These are phyloP conservation scores for Heptranchias perlo DNA, from an alignment of 2,113 vertebrate species.

Conservation along the genomic window DNA sequence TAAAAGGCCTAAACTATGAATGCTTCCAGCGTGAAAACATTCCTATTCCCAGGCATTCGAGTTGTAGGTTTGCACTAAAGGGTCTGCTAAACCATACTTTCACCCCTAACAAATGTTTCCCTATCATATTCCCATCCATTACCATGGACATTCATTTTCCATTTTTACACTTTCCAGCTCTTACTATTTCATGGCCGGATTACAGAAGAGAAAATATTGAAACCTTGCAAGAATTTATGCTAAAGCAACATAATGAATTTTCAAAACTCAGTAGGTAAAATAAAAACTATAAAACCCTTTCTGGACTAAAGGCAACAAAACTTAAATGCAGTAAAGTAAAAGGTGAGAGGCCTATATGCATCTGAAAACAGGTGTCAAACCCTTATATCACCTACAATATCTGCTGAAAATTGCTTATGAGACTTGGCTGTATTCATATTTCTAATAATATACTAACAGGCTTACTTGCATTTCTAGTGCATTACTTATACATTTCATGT, in stretches of 20 bases:
- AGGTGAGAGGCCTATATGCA: not conserved
- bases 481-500: not conserved
- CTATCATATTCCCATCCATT: not conserved
- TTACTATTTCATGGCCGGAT: not conserved
- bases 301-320: not conserved
- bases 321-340: not conserved
- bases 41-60: not conserved
- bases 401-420: too few species aligned
- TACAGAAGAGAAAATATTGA: not conserved
- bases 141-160: not conserved
- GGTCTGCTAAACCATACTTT: not conserved
- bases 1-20: not conserved
- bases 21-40: not conserved
- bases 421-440: not conserved
- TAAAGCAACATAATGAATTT: not conserved
- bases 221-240: not conserved
- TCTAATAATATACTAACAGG: not conserved
- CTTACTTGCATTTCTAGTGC: not conserved
- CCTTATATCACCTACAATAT: not conserved
- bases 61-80: not conserved
- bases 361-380: not conserved
- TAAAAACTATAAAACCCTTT: not conserved
- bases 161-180: not conserved
- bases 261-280: not conserved
- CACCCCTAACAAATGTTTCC: not conserved